Evolutionary conservation across 2,888 invertebrate species (phyloP), one percentile per base, ranked within the genome.

Genomic region (Lampropteryx suffumata): DNA sequence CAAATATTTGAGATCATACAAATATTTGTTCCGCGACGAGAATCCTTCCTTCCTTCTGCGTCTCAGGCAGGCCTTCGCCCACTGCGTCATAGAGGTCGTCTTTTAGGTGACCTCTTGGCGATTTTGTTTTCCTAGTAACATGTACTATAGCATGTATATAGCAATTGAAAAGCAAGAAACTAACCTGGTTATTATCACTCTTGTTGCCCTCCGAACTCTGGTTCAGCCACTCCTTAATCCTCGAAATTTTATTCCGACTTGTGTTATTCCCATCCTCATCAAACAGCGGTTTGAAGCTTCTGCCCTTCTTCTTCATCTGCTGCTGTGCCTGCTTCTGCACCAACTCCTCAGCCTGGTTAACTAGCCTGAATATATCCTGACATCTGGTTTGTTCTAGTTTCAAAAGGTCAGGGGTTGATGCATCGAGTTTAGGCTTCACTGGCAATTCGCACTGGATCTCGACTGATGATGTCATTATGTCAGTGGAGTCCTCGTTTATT

Each of bases 331-430:
- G 92, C 59, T 92, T 92, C 55, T 92, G 91, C 40, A 96, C 95
- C 77, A 96, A 89, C 79, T 95, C 94, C 74, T 96, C 96, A 10
- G 95, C 96, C 71, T 95, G 94, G 64, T 94, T 93, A 53, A 96
- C 95, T 52, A 97, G 88, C 78, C 94, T 92, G 71, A 94, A 93
- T 62, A 95, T 94, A 73, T 94, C 93, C 70, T 93, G 93, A 61
- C 91, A 91, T 69, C 91, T 85, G 3, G 84, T 76, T 32, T 84
- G 84, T 62, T 91, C 77, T 61, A 86, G 77, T 62, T 80, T 87
- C 26, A 92, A 76, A 11, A 92, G 79, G 58, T 91, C 90, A 1
- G 86, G 85, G 2, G 89, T 91, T 0, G 81, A 76, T 1, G 83
- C 79, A 60, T 81, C 84, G n/a, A 86, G 55, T 69, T 84, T 79